Conservation (phyloP, 2,113 vertebrate genomes). For the Cryptomyrus ogoouensis region DNA sequence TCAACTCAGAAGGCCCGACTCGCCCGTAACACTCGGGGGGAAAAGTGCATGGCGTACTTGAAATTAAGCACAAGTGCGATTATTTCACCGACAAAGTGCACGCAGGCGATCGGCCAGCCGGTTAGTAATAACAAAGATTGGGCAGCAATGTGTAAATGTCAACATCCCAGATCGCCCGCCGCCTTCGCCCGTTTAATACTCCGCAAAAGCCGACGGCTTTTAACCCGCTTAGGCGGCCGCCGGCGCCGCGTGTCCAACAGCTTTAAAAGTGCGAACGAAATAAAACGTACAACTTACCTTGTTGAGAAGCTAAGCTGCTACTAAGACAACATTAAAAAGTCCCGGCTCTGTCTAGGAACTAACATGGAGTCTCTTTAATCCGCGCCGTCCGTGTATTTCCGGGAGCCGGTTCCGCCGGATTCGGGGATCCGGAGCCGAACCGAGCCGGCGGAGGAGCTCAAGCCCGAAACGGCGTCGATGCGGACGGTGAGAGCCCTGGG, state of each 20-base stretch:
- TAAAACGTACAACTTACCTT: slow-evolving; percentile 12
- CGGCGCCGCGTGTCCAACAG: neutral
- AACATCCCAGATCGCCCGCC: neutral
- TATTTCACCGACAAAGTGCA: neutral
- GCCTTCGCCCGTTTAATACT: neutral
- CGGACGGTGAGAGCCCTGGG: neutral
- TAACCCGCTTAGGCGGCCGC: neutral
- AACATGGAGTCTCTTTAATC: slow-evolving; percentile 28
- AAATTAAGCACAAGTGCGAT: neutral
- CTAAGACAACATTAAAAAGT: neutral
- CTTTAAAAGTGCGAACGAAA: neutral
- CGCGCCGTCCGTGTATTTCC: slow-evolving; percentile 16
- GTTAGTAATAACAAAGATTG: neutral
- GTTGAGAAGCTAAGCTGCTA: neutral
- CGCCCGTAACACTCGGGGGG: neutral
- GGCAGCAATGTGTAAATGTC: neutral
- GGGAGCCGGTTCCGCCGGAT: slow-evolving; percentile 16
- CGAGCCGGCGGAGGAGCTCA: slow-evolving; percentile 3
- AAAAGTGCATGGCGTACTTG: neutral
- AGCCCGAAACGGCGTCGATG: neutral
- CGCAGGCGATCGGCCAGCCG: too few species aligned
- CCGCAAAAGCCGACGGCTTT: neutral
- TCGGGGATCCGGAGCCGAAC: neutral
- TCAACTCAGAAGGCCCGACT: slow-evolving; percentile 35
- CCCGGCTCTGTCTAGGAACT: neutral